phyloP scores from a whole-genome alignment of 1,140 invertebrate species.

The Pteromalus puparum region DNA sequence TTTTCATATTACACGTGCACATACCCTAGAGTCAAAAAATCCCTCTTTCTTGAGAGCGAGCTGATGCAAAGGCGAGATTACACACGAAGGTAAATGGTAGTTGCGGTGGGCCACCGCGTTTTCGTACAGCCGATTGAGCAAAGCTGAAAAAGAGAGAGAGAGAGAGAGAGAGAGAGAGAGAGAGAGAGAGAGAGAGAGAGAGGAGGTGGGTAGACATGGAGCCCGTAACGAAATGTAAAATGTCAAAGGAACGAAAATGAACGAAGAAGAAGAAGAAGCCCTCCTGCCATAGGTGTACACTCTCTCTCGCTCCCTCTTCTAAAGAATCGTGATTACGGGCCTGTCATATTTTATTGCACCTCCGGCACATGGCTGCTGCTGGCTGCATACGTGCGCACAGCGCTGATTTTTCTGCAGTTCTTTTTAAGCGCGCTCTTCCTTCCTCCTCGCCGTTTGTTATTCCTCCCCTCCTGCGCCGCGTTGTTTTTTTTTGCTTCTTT shows the following conservation, averaged over 20 bases:
- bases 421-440: conserved; percentile 36
- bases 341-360: conserved; percentile 67
- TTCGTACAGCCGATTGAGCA: conserved; percentile 58
- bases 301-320: conserved; percentile 34
- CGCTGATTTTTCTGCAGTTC: conserved; percentile 23
- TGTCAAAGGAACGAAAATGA: conserved; percentile 53
- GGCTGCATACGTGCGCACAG: conserved; percentile 35
- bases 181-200: conserved; percentile 4
- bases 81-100: conserved; percentile 41
- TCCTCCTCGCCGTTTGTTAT: conserved; percentile 42
- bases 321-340: conserved; percentile 66
- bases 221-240: conserved; percentile 42
- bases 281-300: background rate
- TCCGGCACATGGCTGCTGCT: conserved; percentile 47
- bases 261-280: conserved; percentile 43
- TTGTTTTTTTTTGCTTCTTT: background rate
- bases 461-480: conserved; percentile 4
- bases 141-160: conserved; percentile 34
- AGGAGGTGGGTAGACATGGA: conserved; percentile 8
- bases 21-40: background rate
- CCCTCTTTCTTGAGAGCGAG: background rate
- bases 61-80: conserved; percentile 28
- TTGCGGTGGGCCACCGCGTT: conserved; percentile 55
- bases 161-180: conserved; percentile 3
- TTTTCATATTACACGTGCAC: background rate